Conservation (phyloP, 1,140 invertebrate genomes). For the Drosophila nigrodunni region DNA sequence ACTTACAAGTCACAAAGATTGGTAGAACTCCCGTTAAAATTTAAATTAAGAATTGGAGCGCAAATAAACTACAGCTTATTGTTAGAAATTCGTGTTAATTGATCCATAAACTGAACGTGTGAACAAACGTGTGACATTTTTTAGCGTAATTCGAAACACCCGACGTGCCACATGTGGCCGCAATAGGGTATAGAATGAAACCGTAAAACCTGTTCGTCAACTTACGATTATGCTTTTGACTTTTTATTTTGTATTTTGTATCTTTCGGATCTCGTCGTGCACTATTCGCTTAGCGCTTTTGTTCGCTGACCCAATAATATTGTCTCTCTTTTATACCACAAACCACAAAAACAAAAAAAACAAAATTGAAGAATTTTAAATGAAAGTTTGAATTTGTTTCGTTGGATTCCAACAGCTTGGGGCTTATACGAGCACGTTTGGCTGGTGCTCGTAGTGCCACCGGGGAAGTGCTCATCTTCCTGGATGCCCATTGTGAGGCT, state of each 20-base stretch:
- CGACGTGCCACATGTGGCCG: background rate
- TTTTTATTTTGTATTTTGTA: slow-evolving; percentile 38
- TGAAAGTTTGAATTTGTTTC: slow-evolving; percentile 64
- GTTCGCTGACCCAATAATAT: slow-evolving; percentile 74
- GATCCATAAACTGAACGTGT: too few species aligned
- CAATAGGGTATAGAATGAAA: slow-evolving; percentile 42
- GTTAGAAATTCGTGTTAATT: background rate
- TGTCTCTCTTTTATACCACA: slow-evolving; percentile 32
- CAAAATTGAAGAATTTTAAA: slow-evolving; percentile 50
- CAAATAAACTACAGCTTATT: too few species aligned
- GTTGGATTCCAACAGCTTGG: slow-evolving; percentile 85
- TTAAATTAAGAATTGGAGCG: too few species aligned
- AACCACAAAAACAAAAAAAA: background rate
- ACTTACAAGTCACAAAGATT: too few species aligned
- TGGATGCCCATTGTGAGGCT: slow-evolving; percentile 98
- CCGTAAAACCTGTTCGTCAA: slow-evolving; percentile 79
- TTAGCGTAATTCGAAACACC: slow-evolving; percentile 4
- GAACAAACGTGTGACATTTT: background rate
- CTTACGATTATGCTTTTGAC: slow-evolving; percentile 63
- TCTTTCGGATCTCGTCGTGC: slow-evolving; percentile 38
- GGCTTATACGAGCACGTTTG: slow-evolving; percentile 94
- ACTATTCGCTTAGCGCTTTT: slow-evolving; percentile 57
- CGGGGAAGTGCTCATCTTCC: slow-evolving; percentile 95
- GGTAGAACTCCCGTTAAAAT: too few species aligned
- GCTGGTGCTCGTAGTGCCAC: slow-evolving; percentile 91